A percentile compares a stretch with the other conserved stretches of the same genome.
phyloP scores from a whole-genome alignment of 2,113 vertebrate species.

The Macquaria australasica region DNA sequence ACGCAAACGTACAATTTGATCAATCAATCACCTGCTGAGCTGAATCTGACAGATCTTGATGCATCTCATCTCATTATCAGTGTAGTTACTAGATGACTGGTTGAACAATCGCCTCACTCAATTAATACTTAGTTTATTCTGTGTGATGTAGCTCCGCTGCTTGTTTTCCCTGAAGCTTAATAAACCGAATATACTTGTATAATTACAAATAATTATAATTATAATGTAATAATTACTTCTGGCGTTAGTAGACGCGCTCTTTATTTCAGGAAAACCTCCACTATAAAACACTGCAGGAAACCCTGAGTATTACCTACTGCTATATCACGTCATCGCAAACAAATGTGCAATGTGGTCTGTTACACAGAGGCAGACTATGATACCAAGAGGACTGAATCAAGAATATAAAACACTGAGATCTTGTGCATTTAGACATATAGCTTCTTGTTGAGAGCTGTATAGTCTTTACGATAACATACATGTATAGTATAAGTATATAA shows the following conservation, averaged over 20 bases:
- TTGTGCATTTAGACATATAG: no score
- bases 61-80: background rate
- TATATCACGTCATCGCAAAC: background rate
- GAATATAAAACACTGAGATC: no score
- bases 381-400: no score
- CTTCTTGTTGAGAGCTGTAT: no score
- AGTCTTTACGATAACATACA: no score
- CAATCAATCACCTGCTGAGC: constrained; percentile 10
- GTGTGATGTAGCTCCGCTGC: background rate
- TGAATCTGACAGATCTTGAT: background rate
- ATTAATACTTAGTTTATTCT: background rate
- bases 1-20: background rate
- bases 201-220: no score
- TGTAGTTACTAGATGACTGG: background rate
- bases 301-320: background rate
- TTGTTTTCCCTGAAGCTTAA: background rate
- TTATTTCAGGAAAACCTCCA: background rate
- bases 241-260: background rate
- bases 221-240: no score
- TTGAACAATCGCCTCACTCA: background rate
- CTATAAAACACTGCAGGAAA: background rate
- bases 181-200: background rate
- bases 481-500: no score
- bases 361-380: no score
- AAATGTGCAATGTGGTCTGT: background rate